Evolutionary conservation across 2,113 vertebrate species (phyloP), one percentile per base, ranked within the genome.

Genomic region (pig (Sus scrofa)): DNA sequence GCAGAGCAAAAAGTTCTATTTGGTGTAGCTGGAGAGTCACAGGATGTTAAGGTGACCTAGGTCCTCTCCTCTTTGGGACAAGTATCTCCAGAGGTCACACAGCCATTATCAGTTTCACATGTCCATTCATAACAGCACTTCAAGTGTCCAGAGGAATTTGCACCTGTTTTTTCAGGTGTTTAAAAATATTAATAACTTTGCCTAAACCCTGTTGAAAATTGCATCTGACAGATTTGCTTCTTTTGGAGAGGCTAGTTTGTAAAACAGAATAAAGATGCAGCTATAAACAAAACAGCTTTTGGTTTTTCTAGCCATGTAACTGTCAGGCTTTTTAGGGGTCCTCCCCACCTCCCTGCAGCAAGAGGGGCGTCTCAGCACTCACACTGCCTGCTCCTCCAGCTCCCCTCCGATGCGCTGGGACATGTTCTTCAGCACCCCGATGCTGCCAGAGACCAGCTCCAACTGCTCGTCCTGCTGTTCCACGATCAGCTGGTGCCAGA

Each of bases 401-500:
- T 99, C 99, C 97, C 99, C 99, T 1, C 99, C 99, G 8, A 99
- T 99, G 96, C 99, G 98, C 97, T 99, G 99, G 9, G 99, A 99
- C 99, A 99, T 99, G 99, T 99, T 99, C 99, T 99, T 99, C 97
- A 99, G 98, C 95, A 99, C 99, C 24, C 99, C 99, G 0, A 99
- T 99, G 95, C 99, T 99, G 98, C 99, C 99, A 27, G 99, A 99
- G 96, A 99, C 99, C 94, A 99, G 98, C 98, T 99, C 99, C 98
- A 99, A 98, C 98, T 99, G 99, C 95, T 99, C 99, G 87, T 99
- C 99, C 98, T 99, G 99, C 98, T 99, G 99, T 54, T 99, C 99
- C 37, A 99, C 98, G 0, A 99, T 99, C 98, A 99, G 12, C 99
- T 99, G 98, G 67, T 82, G 91, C 90, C 98, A 96, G 96, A 96